These are phyloP conservation scores for Limnephilus auricula DNA, from an alignment of 2,888 invertebrate genomes.

Conservation along the genomic window DNA sequence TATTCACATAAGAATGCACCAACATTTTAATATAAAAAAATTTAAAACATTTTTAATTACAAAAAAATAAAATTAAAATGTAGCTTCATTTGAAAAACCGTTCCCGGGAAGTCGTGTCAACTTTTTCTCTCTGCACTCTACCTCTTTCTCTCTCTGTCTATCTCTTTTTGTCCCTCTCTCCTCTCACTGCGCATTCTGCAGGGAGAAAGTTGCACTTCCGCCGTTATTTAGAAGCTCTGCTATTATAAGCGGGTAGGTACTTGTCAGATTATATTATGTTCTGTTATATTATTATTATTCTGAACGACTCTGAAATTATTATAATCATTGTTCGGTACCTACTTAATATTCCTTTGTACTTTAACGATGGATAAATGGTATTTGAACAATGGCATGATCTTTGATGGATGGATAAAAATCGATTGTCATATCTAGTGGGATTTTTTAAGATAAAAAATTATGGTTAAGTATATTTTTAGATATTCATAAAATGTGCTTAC, in stretches of 20 bases:
- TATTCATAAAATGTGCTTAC: too few relatives aligned
- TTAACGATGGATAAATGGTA: not conserved
- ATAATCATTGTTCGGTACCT: not conserved
- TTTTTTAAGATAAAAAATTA: too few relatives aligned
- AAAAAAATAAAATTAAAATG: not conserved
- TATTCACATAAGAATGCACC: too few relatives aligned
- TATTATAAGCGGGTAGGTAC: not conserved
- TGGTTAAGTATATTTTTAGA: too few relatives aligned
- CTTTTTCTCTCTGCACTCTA: not conserved
- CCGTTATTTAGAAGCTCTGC: not conserved
- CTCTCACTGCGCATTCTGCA: not conserved
- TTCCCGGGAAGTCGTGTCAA: not conserved
- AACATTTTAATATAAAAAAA: too few relatives aligned
- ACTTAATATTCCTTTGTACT: not conserved
- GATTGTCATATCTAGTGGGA: not conserved
- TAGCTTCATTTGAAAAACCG: conserved; percentile 22
- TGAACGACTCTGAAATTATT: not conserved
- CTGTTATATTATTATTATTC: not conserved
- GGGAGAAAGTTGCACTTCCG: conserved; percentile 31
- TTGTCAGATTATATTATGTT: not conserved
- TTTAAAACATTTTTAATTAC: not conserved
- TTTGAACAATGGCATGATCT: not conserved
- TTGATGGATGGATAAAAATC: not conserved
- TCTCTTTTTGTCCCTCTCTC: not conserved
- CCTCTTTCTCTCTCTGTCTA: not conserved